A percentile compares a stretch with the other conserved stretches of the same genome.
Conservation (phyloP, 2,888 invertebrate species). For the Pollenia griseotomentosa region DNA sequence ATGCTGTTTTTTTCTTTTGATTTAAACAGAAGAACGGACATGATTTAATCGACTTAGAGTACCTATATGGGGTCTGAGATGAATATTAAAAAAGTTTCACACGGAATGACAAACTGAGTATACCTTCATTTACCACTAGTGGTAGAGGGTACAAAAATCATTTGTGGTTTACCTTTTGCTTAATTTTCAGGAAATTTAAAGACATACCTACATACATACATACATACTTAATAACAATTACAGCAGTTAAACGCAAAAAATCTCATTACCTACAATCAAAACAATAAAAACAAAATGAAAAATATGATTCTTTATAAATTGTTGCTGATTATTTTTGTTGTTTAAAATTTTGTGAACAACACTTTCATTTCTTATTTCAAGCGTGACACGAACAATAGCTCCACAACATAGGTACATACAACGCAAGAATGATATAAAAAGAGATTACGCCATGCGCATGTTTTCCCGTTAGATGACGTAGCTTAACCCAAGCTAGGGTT, state of each 20-base stretch:
- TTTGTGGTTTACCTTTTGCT: slow-evolving; percentile 51
- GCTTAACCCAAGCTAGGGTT: no score
- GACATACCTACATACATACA: neutral
- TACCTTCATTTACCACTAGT: no score
- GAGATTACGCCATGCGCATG: no score
- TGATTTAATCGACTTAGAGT: no score
- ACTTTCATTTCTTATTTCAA: slow-evolving; percentile 79
- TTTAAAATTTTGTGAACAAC: slow-evolving; percentile 67
- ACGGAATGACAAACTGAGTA: no score
- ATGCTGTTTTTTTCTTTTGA: no score
- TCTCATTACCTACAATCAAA: slow-evolving; percentile 72
- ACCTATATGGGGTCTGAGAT: no score
- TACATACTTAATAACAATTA: slow-evolving; percentile 25
- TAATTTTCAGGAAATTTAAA: slow-evolving; percentile 67
- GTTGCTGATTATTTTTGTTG: slow-evolving; percentile 1
- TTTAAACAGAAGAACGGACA: no score
- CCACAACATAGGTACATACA: neutral
- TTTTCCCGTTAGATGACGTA: no score
- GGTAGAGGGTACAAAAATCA: neutral
- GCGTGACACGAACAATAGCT: slow-evolving; percentile 75
- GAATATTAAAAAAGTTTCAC: no score
- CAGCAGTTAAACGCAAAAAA: slow-evolving; percentile 41
- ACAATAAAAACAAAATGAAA: slow-evolving; percentile 64
- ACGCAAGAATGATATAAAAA: no score
- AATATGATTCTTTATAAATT: slow-evolving; percentile 56